Evolutionary conservation across 2,888 invertebrate genomes (phyloP).

Genomic region (Adineta ricciae): DNA sequence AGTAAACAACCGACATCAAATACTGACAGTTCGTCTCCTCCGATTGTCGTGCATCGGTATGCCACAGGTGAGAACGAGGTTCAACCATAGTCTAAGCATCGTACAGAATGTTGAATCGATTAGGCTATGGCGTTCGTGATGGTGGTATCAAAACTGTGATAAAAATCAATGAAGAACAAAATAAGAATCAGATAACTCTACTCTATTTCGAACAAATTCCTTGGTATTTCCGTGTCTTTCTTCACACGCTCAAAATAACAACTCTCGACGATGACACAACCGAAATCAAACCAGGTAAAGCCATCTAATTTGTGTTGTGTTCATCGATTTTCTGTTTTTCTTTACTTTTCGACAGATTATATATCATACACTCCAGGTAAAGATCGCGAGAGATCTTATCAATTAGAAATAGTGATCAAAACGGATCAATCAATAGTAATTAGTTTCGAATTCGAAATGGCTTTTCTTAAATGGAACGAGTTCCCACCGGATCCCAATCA

Average conservation of each 20-base stretch:
- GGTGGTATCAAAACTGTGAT: slow-evolving; percentile 31
- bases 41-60: slow-evolving; percentile 62
- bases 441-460: slow-evolving; percentile 79
- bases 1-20: slow-evolving; percentile 8
- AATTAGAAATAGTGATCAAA: slow-evolving; percentile 68
- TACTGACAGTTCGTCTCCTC: slow-evolving; percentile 51
- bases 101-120: background rate
- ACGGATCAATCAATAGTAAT: slow-evolving; percentile 59
- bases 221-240: slow-evolving; percentile 60
- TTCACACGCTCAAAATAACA: slow-evolving; percentile 70
- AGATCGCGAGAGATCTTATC: slow-evolving; percentile 71
- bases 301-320: background rate
- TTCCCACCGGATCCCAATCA: slow-evolving; percentile 99
- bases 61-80: slow-evolving; percentile 43
- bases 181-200: slow-evolving; percentile 57
- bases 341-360: background rate
- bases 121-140: slow-evolving; percentile 28
- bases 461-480: slow-evolving; percentile 94
- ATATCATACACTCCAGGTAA: slow-evolving; percentile 60
- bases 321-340: background rate
- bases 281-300: slow-evolving; percentile 40
- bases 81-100: no score
- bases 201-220: slow-evolving; percentile 74
- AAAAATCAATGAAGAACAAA: slow-evolving; percentile 48
- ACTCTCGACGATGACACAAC: slow-evolving; percentile 38